phyloP scores from a whole-genome alignment of 2,888 invertebrate genomes.

The Drosophila rellima region DNA sequence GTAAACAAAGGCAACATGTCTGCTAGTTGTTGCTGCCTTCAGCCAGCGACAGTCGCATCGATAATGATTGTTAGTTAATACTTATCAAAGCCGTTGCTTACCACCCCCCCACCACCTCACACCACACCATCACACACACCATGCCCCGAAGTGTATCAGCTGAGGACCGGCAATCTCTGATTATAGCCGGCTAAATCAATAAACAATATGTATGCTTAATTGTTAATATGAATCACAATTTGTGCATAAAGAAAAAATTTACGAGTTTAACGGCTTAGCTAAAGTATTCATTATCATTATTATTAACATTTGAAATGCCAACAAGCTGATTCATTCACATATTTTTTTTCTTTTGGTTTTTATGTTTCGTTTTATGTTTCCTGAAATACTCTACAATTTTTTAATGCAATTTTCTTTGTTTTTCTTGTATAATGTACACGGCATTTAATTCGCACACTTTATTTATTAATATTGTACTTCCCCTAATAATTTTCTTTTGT shows the following conservation, averaged over 20 bases:
- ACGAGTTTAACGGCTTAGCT: constrained; percentile 9
- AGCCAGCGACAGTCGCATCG: constrained; percentile 40
- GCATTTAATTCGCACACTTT: too few species aligned
- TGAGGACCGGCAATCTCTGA: constrained; percentile 49
- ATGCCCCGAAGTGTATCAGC: constrained; percentile 33
- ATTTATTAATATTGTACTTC: not conserved
- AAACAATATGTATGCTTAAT: constrained; percentile 15
- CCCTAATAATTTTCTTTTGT: not conserved
- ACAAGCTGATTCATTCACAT: constrained; percentile 13
- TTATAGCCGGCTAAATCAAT: constrained; percentile 38
- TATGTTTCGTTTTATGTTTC: not conserved
- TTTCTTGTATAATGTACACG: too few species aligned
- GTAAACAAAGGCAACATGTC: constrained; percentile 55
- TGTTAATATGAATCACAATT: constrained; percentile 21
- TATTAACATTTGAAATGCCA: constrained; percentile 4
- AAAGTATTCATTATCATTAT: constrained; percentile 10
- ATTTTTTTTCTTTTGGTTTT: too few species aligned
- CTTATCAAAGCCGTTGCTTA: constrained; percentile 43
- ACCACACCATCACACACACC: not conserved
- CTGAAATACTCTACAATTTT: not conserved
- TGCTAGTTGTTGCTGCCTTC: constrained; percentile 35
- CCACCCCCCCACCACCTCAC: not conserved
- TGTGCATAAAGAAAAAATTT: constrained; percentile 16
- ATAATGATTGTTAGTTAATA: constrained; percentile 58
- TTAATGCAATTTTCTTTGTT: too few species aligned